Conservation (phyloP, 1,140 invertebrate genomes). For the Tetraneura akinire region DNA sequence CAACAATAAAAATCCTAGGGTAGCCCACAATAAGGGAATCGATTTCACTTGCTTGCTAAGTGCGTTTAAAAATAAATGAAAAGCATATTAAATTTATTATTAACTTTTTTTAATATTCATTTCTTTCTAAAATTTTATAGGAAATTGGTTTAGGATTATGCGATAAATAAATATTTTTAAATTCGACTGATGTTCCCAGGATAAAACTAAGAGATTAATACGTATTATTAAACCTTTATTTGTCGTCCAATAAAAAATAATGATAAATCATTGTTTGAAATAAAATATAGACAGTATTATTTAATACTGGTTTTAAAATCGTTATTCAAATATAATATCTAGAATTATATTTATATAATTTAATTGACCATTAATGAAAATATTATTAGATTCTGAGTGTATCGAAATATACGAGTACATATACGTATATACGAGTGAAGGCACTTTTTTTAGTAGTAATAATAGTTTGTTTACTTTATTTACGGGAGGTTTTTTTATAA, state of each 20-base stretch:
- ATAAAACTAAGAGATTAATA: constrained; percentile 14
- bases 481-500: no score
- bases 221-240: constrained; percentile 30
- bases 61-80: constrained; percentile 44
- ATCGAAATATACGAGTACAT: no score
- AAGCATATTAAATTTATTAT: constrained; percentile 37
- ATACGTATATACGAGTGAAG: no score
- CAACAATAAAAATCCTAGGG: constrained; percentile 27
- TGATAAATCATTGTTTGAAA: no score
- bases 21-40: constrained; percentile 4
- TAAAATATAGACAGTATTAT: background rate
- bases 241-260: no score
- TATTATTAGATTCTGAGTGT: no score
- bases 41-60: constrained; percentile 21
- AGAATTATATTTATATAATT: no score
- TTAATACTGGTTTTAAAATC: background rate
- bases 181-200: background rate
- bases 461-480: no score
- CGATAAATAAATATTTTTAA: constrained; percentile 18
- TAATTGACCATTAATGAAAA: no score
- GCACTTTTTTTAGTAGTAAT: no score
- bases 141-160: background rate
- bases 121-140: constrained; percentile 5
- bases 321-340: no score
- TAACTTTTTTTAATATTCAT: background rate